Percentiles rank a stretch among this genome's conserved stretches.
Conservation (phyloP, 2,113 vertebrate genomes). For the Notothenia coriiceps region DNA sequence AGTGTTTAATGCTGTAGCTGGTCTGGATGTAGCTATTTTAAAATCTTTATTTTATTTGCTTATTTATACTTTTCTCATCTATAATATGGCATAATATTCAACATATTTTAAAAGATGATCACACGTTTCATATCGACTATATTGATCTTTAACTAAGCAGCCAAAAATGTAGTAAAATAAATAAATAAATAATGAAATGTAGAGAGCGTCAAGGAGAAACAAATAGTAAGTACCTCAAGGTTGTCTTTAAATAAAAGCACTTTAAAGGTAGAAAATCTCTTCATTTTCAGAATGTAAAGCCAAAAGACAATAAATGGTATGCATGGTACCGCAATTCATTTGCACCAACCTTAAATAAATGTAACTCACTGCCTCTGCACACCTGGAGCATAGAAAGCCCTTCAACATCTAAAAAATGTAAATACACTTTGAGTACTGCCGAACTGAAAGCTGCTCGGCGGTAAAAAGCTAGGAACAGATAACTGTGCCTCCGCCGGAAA, state of each 20-base stretch:
- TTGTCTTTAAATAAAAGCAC: not conserved
- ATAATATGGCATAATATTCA: not conserved
- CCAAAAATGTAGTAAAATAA: not conserved
- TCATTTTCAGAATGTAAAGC: not conserved
- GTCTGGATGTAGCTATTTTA: not conserved
- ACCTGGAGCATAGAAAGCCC: conserved; percentile 44
- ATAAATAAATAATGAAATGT: not conserved
- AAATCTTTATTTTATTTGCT: not conserved
- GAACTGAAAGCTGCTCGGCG: conserved; percentile 22
- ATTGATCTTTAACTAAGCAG: not conserved
- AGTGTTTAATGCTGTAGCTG: conserved; percentile 6
- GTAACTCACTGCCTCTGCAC: not conserved
- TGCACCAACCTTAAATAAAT: not conserved
- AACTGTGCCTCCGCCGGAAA: conserved; percentile 37
- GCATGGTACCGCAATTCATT: not conserved
- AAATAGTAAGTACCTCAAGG: not conserved
- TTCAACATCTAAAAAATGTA: conserved; percentile 55
- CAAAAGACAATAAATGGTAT: conserved; percentile 6
- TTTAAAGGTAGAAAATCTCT: not conserved
- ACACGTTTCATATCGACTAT: not conserved
- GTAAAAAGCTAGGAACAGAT: conserved; percentile 17
- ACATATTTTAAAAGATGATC: not conserved
- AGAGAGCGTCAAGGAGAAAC: not conserved
- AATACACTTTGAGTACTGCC: conserved; percentile 28
- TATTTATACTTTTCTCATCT: not conserved